A percentile compares a stretch with the other conserved stretches of the same genome.
These are phyloP conservation scores for Trematomus bernacchii DNA, from an alignment of 2,797 vertebrate genomes.

Conservation along the genomic window DNA sequence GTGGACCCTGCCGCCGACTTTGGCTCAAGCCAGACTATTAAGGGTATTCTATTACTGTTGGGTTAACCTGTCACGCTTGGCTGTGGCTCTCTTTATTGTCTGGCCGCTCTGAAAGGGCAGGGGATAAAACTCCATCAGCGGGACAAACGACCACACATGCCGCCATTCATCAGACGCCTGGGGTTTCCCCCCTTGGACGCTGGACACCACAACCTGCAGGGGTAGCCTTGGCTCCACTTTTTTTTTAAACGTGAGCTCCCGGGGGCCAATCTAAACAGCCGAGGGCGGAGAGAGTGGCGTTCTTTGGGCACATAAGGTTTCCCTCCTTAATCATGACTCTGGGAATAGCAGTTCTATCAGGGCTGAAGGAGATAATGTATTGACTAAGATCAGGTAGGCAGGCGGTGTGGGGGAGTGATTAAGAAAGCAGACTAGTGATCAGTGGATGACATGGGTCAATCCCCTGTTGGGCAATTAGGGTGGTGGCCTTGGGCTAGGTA, in stretches of 20 bases:
- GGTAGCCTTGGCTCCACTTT: constrained; percentile 15
- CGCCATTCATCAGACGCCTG: constrained; percentile 70
- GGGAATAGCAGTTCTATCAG: constrained; percentile 37
- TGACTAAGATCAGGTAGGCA: constrained; percentile 54
- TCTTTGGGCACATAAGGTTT: constrained; percentile 26
- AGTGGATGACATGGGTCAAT: constrained; percentile 75
- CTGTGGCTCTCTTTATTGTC: constrained; percentile 78
- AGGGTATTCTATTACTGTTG: constrained; percentile 77
- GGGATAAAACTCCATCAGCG: constrained; percentile 81
- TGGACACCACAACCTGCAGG: background rate
- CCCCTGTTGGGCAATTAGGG: constrained; percentile 67
- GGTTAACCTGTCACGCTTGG: constrained; percentile 80
- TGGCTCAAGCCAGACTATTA: constrained; percentile 61
- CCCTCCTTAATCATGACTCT: constrained; percentile 47
- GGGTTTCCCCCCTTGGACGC: constrained; percentile 27
- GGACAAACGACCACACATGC: constrained; percentile 72
- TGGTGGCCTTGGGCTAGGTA: constrained; percentile 61
- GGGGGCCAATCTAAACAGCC: constrained; percentile 12
- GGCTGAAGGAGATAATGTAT: constrained; percentile 57
- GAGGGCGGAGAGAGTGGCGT: constrained; percentile 8
- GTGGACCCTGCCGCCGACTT: constrained; percentile 29
- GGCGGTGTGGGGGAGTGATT: constrained; percentile 68
- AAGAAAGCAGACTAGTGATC: constrained; percentile 73
- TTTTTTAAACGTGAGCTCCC: constrained; percentile 43
- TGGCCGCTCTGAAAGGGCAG: constrained; percentile 79